Conservation (phyloP, 2,113 vertebrate genomes). For the Coptodon bakossiorum region DNA sequence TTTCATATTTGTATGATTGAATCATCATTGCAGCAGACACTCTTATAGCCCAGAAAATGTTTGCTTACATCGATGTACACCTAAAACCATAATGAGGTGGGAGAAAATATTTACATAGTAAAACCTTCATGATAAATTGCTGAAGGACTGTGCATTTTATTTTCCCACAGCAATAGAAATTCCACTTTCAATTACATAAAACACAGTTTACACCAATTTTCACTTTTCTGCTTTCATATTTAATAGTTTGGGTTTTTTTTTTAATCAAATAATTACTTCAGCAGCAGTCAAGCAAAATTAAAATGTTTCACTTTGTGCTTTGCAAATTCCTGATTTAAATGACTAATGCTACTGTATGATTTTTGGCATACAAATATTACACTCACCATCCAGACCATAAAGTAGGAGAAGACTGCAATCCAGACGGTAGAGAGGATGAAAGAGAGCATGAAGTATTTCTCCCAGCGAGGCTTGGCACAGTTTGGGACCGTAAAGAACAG, state of each 20-base stretch:
- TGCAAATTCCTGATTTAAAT: background rate
- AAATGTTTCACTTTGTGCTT: background rate
- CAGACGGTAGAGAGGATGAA: conserved; percentile 90
- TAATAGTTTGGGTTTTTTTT: fast-evolving
- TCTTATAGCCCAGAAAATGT: background rate
- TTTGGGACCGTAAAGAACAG: conserved; percentile 88
- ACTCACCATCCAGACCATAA: conserved; percentile 99
- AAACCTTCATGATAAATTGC: background rate
- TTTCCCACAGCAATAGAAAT: background rate
- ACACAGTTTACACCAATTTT: background rate
- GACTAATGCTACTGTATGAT: background rate
- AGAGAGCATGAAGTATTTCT: conserved; percentile 90
- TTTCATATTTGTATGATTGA: background rate
- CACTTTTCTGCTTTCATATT: background rate
- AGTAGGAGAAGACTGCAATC: conserved; percentile 96
- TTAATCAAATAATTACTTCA: background rate
- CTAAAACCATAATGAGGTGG: background rate
- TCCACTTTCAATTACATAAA: background rate
- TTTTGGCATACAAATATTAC: background rate
- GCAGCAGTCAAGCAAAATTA: background rate
- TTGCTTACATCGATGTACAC: background rate
- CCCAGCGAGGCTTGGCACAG: conserved; percentile 92
- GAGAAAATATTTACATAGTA: background rate
- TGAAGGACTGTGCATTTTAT: background rate
- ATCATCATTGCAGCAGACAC: background rate